Percentiles rank a stretch among this genome's conserved stretches.
phyloP scores from a whole-genome alignment of 2,113 vertebrate species.

The Piaya cayana region DNA sequence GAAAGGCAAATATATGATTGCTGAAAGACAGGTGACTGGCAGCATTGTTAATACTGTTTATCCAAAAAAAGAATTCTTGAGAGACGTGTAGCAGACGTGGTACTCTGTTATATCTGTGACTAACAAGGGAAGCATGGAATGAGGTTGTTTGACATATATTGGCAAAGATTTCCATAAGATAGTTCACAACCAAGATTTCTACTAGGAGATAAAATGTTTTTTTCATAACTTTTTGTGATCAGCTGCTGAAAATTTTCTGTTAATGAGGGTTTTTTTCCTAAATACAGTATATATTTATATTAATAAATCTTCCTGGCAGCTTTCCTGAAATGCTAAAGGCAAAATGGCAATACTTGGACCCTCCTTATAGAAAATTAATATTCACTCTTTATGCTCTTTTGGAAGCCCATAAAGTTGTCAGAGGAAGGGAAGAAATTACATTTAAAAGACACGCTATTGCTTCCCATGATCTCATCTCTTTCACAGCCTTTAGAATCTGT shows the following conservation, averaged over 20 bases:
- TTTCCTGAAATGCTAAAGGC: not conserved
- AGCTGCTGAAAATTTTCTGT: not conserved
- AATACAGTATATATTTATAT: too few species aligned
- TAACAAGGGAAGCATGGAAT: not conserved
- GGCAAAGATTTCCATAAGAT: not conserved
- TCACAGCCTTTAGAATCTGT: not conserved
- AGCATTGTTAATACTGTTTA: not conserved
- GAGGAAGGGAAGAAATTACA: not conserved
- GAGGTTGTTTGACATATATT: not conserved
- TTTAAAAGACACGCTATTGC: not conserved
- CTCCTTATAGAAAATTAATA: not conserved
- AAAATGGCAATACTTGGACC: not conserved
- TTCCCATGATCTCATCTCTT: not conserved
- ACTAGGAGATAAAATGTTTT: not conserved
- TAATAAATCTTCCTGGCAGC: not conserved
- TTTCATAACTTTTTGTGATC: not conserved
- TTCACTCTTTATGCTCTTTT: not conserved
- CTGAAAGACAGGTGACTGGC: not conserved
- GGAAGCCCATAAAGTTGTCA: not conserved
- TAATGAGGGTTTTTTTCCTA: not conserved
- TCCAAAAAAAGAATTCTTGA: not conserved
- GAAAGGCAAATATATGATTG: not conserved
- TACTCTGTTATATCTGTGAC: not conserved
- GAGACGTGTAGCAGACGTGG: fast-evolving
- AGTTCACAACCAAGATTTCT: not conserved